Evolutionary conservation across 2,113 vertebrate species (phyloP), one percentile per base, ranked within the genome.

Genomic region (Mixornis gularis): DNA sequence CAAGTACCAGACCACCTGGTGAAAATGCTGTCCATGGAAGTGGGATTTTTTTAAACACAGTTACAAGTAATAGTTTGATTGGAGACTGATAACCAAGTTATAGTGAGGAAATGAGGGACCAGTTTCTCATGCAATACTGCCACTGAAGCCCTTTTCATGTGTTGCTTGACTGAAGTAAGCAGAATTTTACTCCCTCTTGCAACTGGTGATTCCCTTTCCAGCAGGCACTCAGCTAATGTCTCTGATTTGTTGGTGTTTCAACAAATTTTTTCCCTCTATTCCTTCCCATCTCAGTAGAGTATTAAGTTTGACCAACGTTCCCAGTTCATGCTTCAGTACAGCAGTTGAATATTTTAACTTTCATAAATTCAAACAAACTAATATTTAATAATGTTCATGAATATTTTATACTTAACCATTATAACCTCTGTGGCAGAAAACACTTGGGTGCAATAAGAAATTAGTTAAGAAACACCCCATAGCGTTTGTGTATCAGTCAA

Each of bases 281-380:
- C 43, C 29, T 65, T 93, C 41, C 22, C 11, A 25, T 85, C 53
- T 86, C 69, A 62, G 10, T 5, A 25, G 52, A 64, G 14, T 59
- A 62, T 69, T 81, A 64, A 59, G 62, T 76, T 59, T 87, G 29
- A 79, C 29, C 62, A 87, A 6, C 72, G 79, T 79, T 81, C 38
- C 43, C 59, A 73, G 40, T 73, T 89, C n/a, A 51, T 69, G 18
- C 62, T 81, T 85, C 66, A 43, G 25, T 79, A 16, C 76, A 81
- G 63, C 12, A 58, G 41, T 19, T 65, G 41, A 90, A 21, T 62
- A 38, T 85, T 82, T 95, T 87, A 79, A 92, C 69, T 94, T 87
- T 59, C 32, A 69, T 69, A 79, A 90, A 85, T 93, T 94, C 65
- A 89, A 86, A 52, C 43, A 94, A 94, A 81, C 79, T 65, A 93